Conservation (phyloP, 2,797 vertebrate species). For the Takifugu rubripes region DNA sequence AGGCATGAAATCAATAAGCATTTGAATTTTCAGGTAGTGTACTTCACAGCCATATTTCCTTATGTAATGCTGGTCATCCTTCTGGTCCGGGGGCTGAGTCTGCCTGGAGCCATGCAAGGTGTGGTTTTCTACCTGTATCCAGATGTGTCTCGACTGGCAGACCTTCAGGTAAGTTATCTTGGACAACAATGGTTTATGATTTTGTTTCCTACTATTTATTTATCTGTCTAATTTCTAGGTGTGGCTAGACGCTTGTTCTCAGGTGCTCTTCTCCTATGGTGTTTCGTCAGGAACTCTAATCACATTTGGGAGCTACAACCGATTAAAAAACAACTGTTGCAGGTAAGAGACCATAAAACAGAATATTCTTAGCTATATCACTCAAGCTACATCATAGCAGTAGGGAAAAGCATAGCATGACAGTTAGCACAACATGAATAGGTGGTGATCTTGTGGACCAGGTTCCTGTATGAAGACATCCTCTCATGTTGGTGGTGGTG, state of each 20-base stretch:
- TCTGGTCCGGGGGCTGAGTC: constrained; percentile 62
- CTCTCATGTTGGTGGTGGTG: too few relatives aligned
- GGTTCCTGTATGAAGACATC: too few relatives aligned
- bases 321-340: constrained; percentile 63
- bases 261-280: constrained; percentile 65
- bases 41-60: constrained; percentile 64
- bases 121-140: constrained; percentile 65
- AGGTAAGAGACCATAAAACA: constrained; percentile 29
- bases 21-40: constrained; percentile 56
- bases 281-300: constrained; percentile 47
- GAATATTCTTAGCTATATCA: too few relatives aligned
- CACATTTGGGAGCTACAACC: constrained; percentile 64
- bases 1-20: not conserved
- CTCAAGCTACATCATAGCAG: too few relatives aligned
- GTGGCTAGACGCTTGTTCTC: constrained; percentile 67
- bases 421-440: not conserved
- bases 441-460: too few relatives aligned
- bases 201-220: not conserved
- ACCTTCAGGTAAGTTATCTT: constrained; percentile 19
- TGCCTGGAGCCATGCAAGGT: constrained; percentile 66
- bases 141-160: constrained; percentile 46
- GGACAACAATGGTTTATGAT: not conserved
- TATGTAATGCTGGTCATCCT: constrained; percentile 60
- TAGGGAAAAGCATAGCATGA: not conserved
- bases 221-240: constrained; percentile 35